phyloP scores from a whole-genome alignment of 2,797 vertebrate species.

The Simalia tracyae region DNA sequence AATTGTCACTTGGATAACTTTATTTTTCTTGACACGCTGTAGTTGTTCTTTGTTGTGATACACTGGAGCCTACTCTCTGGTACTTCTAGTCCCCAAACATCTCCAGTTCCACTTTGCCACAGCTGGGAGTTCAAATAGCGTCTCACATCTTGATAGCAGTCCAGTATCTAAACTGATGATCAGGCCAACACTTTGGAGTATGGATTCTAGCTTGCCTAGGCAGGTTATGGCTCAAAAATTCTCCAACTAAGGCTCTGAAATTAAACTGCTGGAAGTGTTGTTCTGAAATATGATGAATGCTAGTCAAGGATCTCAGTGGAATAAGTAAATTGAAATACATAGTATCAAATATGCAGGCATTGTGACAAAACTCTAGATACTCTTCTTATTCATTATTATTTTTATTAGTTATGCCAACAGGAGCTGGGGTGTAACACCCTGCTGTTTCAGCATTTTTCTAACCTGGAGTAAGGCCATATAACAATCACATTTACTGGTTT shows the following conservation, averaged over 20 bases:
- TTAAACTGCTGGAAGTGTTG: too few relatives aligned
- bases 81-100: background rate
- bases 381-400: background rate
- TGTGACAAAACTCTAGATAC: background rate
- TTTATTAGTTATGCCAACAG: background rate
- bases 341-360: background rate
- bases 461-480: background rate
- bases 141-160: background rate
- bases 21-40: constrained; percentile 7
- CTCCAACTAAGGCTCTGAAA: too few relatives aligned
- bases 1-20: background rate
- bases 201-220: background rate
- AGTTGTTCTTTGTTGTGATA: constrained; percentile 7
- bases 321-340: background rate
- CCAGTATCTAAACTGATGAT: background rate
- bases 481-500: constrained; percentile 16
- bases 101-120: background rate
- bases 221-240: too few relatives aligned
- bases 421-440: background rate
- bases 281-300: too few relatives aligned
- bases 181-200: background rate
- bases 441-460: background rate
- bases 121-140: background rate
- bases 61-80: background rate
- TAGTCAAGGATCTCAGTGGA: background rate